Conservation (phyloP, 2,797 vertebrate genomes). For the Sorex maritimensis region DNA sequence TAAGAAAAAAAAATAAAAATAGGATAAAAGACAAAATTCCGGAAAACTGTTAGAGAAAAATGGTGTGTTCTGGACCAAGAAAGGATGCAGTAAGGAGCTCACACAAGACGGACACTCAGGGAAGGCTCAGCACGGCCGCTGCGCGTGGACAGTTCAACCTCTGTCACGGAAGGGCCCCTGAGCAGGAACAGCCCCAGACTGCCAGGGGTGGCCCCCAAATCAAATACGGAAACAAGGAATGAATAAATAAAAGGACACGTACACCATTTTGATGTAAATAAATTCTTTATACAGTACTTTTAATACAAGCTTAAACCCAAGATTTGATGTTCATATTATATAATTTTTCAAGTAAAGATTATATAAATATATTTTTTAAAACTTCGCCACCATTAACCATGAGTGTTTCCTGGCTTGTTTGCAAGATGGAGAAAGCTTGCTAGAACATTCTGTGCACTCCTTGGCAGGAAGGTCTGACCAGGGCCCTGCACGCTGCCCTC, state of each 20-base stretch:
- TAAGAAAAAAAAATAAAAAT: conserved; percentile 12
- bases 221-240: background rate
- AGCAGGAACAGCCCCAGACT: no score
- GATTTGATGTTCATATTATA: conserved; percentile 57
- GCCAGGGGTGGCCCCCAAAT: no score
- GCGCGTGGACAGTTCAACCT: no score
- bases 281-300: conserved; percentile 63
- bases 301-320: conserved; percentile 37
- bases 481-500: background rate
- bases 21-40: conserved; percentile 26
- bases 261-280: conserved; percentile 65
- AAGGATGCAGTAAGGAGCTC: background rate
- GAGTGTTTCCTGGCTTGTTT: conserved; percentile 1
- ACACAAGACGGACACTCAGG: conserved; percentile 50
- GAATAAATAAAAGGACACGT: no score
- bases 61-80: background rate
- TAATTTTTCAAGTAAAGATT: conserved; percentile 63
- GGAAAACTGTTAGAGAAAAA: conserved; percentile 16
- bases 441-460: background rate
- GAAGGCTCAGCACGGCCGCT: no score
- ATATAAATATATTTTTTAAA: conserved; percentile 27
- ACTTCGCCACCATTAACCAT: background rate
- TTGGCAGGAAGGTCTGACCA: background rate
- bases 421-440: background rate
- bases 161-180: no score